Evolutionary conservation across 2,113 vertebrate species (phyloP), one percentile per base, ranked within the genome.

Genomic region (Phylloscopus trochiloides): DNA sequence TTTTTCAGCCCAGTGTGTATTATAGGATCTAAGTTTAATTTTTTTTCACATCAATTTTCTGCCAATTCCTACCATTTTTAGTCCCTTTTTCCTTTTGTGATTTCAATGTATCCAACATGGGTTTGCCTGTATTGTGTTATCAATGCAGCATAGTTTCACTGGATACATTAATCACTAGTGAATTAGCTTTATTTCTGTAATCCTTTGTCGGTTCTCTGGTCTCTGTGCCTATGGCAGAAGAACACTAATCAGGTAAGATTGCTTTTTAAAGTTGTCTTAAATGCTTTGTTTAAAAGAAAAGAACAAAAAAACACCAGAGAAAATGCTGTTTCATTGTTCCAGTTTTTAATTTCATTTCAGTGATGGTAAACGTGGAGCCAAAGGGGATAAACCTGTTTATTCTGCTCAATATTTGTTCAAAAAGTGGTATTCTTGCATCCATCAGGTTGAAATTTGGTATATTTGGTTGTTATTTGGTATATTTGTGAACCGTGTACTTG

Each of bases 401-500:
- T 96, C 96, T 97, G 91, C 68, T 97, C 91, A 97, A 40, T 95
- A 96, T 97, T 88, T 96, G 57, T 97, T 96, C 88, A 97, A 96
- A 97, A 66, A 97, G 84, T 98, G 97, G 93, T 98, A 61, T 97
- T 96, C 84, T 97, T 97, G 97, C 98, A 98, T 97, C 97, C 98
- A 65, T 97, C 90, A 98, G 97, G 98, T 96, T 98, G 87, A 97
- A 97, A 97, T 95, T 98, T 98, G 97, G 98, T 98, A 87, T 98
- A 96, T 97, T 94, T 98, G 96, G 96, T 97, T 98, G 97, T 98
- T 97, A 96, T 98, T 97, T 98, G 98, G 98, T 98, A 95, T 98
- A 98, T 98, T 97, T 99, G 99, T 99, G 99, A 99, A 99, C 98
- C 98, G 98, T 99, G 99, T 99, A 99, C 99, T 99, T 99, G 99